These are phyloP conservation scores for Orthosia incerta DNA, from an alignment of 2,888 invertebrate genomes.

Conservation along the genomic window DNA sequence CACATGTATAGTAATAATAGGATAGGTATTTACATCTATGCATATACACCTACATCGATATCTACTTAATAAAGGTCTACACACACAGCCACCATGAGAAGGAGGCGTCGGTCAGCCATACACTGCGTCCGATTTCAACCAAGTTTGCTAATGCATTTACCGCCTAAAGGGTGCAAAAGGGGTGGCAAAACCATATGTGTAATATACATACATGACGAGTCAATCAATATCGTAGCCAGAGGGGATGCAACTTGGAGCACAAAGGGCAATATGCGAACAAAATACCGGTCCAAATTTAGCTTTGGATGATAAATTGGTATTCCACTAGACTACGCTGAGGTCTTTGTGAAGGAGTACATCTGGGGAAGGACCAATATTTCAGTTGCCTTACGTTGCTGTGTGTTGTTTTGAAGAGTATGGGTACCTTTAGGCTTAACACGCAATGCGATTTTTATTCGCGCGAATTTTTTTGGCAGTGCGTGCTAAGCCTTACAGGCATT, in stretches of 20 bases:
- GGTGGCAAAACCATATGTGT: constrained; percentile 23
- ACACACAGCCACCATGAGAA: not conserved
- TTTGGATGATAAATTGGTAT: constrained; percentile 7
- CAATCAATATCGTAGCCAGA: constrained; percentile 43
- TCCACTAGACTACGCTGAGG: constrained; percentile 1
- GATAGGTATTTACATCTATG: not conserved
- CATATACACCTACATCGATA: not conserved
- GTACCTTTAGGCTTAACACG: too few species aligned
- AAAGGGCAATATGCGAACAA: constrained; percentile 36
- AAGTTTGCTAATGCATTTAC: constrained; percentile 47
- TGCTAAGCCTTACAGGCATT: too few species aligned
- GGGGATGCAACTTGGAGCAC: constrained; percentile 28
- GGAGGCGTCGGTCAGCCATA: constrained; percentile 34
- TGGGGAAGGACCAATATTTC: not conserved
- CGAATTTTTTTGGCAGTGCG: too few species aligned
- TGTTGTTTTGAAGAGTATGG: too few species aligned
- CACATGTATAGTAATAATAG: not conserved
- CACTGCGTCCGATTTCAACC: constrained; percentile 26
- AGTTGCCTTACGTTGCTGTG: not conserved
- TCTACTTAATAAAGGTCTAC: not conserved
- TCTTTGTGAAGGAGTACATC: not conserved
- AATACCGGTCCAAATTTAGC: constrained; percentile 20
- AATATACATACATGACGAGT: constrained; percentile 36
- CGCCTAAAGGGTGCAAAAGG: constrained; percentile 39
- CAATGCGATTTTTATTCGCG: too few species aligned